Percentiles rank a stretch among this genome's conserved stretches.
Evolutionary conservation across 2,113 vertebrate species (phyloP).

Genomic region (Chloroceryle aenea): DNA sequence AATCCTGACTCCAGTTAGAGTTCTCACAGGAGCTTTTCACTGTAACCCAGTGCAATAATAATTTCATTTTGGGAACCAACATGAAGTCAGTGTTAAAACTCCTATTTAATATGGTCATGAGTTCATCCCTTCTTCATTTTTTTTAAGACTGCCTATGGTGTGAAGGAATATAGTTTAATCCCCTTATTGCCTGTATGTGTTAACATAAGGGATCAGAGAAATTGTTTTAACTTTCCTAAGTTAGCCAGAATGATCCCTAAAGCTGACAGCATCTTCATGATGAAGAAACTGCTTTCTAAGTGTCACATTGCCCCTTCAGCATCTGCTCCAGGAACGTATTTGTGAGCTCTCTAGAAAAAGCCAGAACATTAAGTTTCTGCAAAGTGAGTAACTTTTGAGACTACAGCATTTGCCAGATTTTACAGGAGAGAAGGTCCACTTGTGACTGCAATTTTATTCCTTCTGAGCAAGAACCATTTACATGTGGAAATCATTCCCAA

Average conservation of each 20-base stretch:
- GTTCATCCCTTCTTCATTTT: neutral
- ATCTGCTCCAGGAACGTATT: neutral
- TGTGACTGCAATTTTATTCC: neutral
- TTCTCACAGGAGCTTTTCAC: neutral
- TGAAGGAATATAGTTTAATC: neutral
- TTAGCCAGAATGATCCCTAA: neutral
- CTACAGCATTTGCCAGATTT: neutral
- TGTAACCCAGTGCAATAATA: neutral
- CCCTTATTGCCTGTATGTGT: neutral
- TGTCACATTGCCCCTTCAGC: neutral
- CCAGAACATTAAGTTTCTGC: neutral
- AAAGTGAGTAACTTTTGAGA: neutral
- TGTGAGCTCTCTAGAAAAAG: neutral
- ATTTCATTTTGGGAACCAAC: neutral
- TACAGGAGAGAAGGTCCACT: neutral
- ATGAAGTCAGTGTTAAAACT: neutral
- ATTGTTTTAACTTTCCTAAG: neutral
- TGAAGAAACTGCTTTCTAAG: neutral
- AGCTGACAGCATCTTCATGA: neutral
- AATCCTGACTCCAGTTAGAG: neutral
- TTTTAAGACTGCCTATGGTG: neutral
- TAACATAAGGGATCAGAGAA: neutral
- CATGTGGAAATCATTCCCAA: neutral
- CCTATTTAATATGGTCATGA: neutral
- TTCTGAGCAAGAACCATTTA: neutral